Base-by-base conservation (phyloP, 2,888 invertebrate species). In the Gastracanthus pulcherrimus region DNA sequence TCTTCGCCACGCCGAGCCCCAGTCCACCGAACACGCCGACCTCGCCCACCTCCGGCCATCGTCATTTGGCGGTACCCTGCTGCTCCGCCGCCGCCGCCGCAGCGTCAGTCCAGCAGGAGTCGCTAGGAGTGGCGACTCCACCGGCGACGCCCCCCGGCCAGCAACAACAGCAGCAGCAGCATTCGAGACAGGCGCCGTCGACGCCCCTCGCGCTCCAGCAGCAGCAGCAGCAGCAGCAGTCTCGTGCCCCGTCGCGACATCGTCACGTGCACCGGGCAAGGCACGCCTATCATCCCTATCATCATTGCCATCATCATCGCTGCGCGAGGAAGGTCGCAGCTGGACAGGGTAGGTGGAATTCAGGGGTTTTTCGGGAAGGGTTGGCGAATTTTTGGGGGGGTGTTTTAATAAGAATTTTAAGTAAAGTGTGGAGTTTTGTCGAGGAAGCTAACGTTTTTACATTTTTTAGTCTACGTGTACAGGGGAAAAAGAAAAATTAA, bases 291-390 rank as follows among this genome's bases (percentile, higher is more conserved):
- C 70, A 88, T 71, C 88, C 86, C 48, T 87, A 87, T 31, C 87
- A 87, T 81, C 85, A 85, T 29, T 86, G 86, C 67, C 87, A 86
- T 70, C 87, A 36, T 19, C 62, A 19, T 9, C 62, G 45, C 87
- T 88, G 88, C 78, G 86, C 87, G 67, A 86, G 88, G 60, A 89
- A 87, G n/a, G n/a, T n/a, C n/a, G n/a, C n/a, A 82, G 41, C 34
- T n/a, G 62, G 19, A 29, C 81, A 77, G 23, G 74, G 81, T 77
- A 26, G 77, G 78, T 87, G n/a, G n/a, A n/a, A n/a, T n/a, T n/a
- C n/a, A n/a, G n/a, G n/a, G n/a, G n/a, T n/a, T n/a, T n/a, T n/a
- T n/a, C n/a, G n/a, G n/a, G n/a, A n/a, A n/a, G n/a, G n/a, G n/a
- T n/a, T n/a, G n/a, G n/a, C n/a, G n/a, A n/a, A n/a, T n/a, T n/a